These are phyloP conservation scores for Todiramphus chloris DNA, from an alignment of 2,113 vertebrate species.

Conservation along the genomic window DNA sequence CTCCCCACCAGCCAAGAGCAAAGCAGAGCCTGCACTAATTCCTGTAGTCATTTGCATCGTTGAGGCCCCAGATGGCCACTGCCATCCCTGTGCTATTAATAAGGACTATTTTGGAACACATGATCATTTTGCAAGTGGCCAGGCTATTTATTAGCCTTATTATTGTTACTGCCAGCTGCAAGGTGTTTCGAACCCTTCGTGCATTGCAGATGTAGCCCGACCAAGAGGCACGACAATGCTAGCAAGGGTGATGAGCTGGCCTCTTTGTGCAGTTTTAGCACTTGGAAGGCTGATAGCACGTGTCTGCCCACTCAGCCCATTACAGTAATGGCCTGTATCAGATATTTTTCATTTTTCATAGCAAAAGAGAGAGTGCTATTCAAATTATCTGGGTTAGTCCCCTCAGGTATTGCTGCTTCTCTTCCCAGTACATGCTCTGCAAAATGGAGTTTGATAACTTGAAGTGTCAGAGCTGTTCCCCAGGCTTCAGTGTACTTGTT, in stretches of 20 bases:
- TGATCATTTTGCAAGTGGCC: not conserved
- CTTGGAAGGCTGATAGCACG: not conserved
- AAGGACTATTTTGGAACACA: conserved; percentile 16
- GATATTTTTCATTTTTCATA: not conserved
- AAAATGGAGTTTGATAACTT: not conserved
- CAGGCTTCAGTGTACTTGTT: not conserved
- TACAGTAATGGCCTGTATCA: not conserved
- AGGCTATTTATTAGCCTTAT: not conserved
- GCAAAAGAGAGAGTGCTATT: not conserved
- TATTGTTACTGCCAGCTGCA: not conserved
- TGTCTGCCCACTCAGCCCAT: not conserved
- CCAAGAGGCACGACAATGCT: accelerated
- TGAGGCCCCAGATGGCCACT: not conserved
- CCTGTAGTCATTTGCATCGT: not conserved
- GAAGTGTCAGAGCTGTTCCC: not conserved
- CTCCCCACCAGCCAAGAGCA: not conserved
- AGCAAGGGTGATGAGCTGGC: accelerated
- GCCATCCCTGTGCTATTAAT: conserved; percentile 1
- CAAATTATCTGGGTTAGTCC: conserved; percentile 16
- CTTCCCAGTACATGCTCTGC: not conserved
- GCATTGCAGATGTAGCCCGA: not conserved
- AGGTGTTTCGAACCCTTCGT: not conserved
- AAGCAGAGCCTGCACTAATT: not conserved
- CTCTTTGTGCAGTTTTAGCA: not conserved
- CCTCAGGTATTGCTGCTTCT: not conserved